phyloP scores from a whole-genome alignment of 2,888 invertebrate genomes.

The Lithophane semibrunnea region DNA sequence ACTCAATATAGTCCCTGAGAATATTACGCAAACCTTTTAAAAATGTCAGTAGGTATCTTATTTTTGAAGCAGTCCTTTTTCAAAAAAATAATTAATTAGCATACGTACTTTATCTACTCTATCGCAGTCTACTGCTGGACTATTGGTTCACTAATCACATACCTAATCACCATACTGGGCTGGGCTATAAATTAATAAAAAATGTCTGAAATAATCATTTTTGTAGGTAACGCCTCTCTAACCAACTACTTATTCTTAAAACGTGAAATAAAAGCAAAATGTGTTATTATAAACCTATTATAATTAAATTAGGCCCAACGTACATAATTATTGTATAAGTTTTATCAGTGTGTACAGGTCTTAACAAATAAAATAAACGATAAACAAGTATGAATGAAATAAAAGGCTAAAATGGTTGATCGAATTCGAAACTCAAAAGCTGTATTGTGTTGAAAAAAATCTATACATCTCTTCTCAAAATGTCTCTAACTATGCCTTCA shows the following conservation, averaged over 20 bases:
- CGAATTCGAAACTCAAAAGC: constrained; percentile 1
- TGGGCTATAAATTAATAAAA: background rate
- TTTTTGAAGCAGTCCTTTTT: no score
- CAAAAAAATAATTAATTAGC: background rate
- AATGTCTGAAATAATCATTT: background rate
- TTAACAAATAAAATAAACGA: constrained; percentile 6
- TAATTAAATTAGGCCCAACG: background rate
- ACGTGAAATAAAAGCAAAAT: constrained; percentile 14
- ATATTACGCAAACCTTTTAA: no score
- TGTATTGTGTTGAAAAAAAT: background rate
- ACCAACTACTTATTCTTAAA: constrained; percentile 15
- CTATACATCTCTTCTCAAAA: background rate
- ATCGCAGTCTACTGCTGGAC: background rate
- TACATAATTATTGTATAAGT: constrained; percentile 12
- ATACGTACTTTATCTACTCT: background rate
- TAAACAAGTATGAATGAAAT: constrained; percentile 1
- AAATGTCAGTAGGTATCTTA: background rate
- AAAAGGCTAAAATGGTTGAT: constrained; percentile 6
- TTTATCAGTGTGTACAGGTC: background rate
- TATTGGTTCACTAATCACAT: background rate
- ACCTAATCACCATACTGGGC: background rate
- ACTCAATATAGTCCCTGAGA: background rate
- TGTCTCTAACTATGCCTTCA: background rate
- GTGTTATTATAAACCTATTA: constrained; percentile 11
- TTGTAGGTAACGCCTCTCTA: constrained; percentile 7